phyloP scores from a whole-genome alignment of 2,113 vertebrate genomes.

The Eulemur macaco region DNA sequence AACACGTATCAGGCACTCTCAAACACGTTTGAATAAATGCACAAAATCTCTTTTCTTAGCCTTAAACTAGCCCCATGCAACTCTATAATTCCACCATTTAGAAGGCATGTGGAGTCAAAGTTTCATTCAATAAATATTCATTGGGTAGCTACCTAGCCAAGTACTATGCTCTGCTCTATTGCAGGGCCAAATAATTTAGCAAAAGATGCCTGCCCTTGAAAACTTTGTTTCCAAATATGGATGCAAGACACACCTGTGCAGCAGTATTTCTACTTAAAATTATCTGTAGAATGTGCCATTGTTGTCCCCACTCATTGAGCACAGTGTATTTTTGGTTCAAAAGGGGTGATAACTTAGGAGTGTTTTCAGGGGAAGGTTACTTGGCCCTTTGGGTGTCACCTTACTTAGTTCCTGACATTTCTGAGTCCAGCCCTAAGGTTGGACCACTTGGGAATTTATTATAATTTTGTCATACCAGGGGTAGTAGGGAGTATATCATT shows the following conservation, averaged over 20 bases:
- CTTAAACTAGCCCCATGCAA: not conserved
- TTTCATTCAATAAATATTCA: not conserved
- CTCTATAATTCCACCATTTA: constrained; percentile 1
- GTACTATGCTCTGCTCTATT: not conserved
- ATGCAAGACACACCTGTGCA: not conserved
- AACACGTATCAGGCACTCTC: not conserved
- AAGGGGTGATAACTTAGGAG: not conserved
- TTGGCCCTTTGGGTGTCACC: not conserved
- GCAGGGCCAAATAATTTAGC: not conserved
- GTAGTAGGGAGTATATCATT: not conserved
- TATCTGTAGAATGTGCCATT: not conserved
- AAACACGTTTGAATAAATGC: not conserved
- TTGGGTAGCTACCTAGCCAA: not conserved
- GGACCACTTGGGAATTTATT: not conserved
- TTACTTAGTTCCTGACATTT: not conserved
- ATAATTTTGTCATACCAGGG: not conserved
- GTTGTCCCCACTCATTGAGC: not conserved
- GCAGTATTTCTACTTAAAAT: not conserved
- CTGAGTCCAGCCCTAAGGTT: not conserved
- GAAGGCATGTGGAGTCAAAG: not conserved
- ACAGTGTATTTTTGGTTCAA: not conserved
- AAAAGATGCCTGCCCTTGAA: not conserved
- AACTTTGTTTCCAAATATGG: not conserved
- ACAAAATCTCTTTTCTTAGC: not conserved
- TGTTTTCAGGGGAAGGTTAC: not conserved